Percentiles rank a stretch among this genome's conserved stretches.
phyloP scores from a whole-genome alignment of 1,140 invertebrate genomes.

The Brachionus asplanchnoidis region DNA sequence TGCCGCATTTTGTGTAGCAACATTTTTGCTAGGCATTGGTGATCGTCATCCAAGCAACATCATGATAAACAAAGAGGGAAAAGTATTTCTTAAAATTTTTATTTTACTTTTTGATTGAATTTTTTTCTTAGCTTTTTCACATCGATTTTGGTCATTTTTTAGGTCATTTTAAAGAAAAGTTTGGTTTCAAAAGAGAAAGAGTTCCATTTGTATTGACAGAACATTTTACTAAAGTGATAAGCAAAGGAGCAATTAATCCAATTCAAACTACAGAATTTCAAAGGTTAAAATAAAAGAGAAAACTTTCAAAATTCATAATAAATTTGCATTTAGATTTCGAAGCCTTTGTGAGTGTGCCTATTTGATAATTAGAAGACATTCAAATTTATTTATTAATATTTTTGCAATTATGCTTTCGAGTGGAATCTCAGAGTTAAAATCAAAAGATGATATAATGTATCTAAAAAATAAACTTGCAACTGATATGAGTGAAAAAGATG shows the following conservation, averaged over 20 bases:
- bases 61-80: slow-evolving; percentile 84
- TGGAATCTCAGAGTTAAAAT: no score
- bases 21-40: slow-evolving; percentile 92
- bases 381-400: no score
- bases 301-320: no score
- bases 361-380: slow-evolving; percentile 78
- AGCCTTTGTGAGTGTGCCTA: slow-evolving; percentile 81
- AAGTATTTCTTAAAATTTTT: slow-evolving; percentile 51
- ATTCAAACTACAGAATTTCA: slow-evolving; percentile 4
- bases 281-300: not conserved
- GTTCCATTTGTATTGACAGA: no score
- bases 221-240: slow-evolving; percentile 78
- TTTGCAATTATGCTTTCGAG: no score
- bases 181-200: no score
- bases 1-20: slow-evolving; percentile 97
- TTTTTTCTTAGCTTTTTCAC: no score
- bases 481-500: no score
- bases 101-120: not conserved
- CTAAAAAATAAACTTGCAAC: no score
- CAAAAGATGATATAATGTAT: no score
- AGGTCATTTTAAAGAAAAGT: no score
- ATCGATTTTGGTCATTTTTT: no score
- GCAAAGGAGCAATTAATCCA: not conserved
- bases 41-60: slow-evolving; percentile 98
- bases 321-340: slow-evolving; percentile 63